Evolutionary conservation across 1,140 invertebrate species (phyloP), one percentile per base, ranked within the genome.

Genomic region (Drosophila persimilis): DNA sequence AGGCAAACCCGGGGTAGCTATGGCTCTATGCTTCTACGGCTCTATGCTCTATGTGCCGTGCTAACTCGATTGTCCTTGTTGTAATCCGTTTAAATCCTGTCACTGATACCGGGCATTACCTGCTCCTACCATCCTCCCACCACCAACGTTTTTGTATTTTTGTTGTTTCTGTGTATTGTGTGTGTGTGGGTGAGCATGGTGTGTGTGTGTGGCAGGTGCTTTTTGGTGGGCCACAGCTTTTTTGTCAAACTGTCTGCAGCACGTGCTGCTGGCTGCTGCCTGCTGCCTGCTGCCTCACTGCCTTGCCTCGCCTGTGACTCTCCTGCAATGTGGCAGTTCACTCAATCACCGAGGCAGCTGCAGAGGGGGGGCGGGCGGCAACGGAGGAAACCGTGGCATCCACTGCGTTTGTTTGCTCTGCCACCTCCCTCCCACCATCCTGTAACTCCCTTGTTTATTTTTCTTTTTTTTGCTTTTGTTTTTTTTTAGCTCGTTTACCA

Each of bases 11-110:
- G 24, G 64, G 35, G 35, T 11, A 13, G 35, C 31, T 9, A 9
- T 35, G 8, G 31, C 35, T 13, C 35, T 1, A 11, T 35, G 31
- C 9, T 11, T 39, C 35, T 39, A 4, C 2, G 60, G 24, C 43
- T 52, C 51, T 15, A 44, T 69, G 66, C 22, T 73, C 61, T 62
- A 57, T 77, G 67, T 80, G 73, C 70, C 63, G 81, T 76, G 81
- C 78, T 85, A 86, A 88, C 81, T 85, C 77, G 81, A 85, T 85
- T 85, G 80, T 85, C 81, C 80, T 85, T 85, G 77, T 86, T 85
- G 81, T 85, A 85, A 85, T 85, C 81, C 81, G 81, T 85, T 85
- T 88, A 85, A 85, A 85, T 80, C 81, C 81, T 88, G 81, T 86
- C 81, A 85, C 81, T 81, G 81, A 85, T 85, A 86, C 77, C 63